Percentiles rank a stretch among this genome's conserved stretches.
phyloP scores from a whole-genome alignment of 2,113 vertebrate genomes.

The Thamnophis sirtalis region DNA sequence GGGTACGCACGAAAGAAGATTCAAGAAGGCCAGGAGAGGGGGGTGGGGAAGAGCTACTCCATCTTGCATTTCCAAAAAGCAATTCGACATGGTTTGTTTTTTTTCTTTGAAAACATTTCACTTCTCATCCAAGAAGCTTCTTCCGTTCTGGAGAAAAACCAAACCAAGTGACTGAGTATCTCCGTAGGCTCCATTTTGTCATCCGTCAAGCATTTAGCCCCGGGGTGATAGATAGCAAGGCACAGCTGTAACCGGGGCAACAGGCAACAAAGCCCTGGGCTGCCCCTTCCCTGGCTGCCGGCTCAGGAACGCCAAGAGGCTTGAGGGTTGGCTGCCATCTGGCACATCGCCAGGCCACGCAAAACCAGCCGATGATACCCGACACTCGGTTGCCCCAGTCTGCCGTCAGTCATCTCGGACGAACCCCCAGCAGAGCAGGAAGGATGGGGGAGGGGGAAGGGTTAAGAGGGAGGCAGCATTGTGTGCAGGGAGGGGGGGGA shows the following conservation, averaged over 20 bases:
- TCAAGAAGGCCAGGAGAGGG: not conserved
- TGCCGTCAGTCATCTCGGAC: constrained; percentile 73
- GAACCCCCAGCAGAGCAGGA: constrained; percentile 48
- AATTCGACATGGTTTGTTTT: no score
- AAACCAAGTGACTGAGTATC: not conserved
- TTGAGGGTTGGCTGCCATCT: constrained; percentile 74
- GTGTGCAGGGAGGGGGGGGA: not conserved
- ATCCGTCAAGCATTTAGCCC: constrained; percentile 71
- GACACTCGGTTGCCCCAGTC: constrained; percentile 75
- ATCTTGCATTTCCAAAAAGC: constrained; percentile 53
- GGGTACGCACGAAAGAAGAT: not conserved
- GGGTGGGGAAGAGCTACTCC: not conserved
- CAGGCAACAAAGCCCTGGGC: constrained; percentile 69
- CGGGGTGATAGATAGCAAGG: constrained; percentile 48
- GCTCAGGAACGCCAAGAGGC: constrained; percentile 71
- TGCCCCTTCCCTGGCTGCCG: constrained; percentile 66
- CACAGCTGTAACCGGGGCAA: constrained; percentile 76
- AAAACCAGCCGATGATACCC: constrained; percentile 78
- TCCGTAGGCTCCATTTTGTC: constrained; percentile 46
- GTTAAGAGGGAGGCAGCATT: not conserved
- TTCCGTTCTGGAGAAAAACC: not conserved
- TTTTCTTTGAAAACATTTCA: not conserved
- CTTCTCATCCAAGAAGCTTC: not conserved
- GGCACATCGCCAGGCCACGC: constrained; percentile 70
- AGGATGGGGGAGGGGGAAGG: not conserved